Conservation (phyloP, 37 sponge, comb jelly and placozoan species). For the Lycopodina hypogea region DNA sequence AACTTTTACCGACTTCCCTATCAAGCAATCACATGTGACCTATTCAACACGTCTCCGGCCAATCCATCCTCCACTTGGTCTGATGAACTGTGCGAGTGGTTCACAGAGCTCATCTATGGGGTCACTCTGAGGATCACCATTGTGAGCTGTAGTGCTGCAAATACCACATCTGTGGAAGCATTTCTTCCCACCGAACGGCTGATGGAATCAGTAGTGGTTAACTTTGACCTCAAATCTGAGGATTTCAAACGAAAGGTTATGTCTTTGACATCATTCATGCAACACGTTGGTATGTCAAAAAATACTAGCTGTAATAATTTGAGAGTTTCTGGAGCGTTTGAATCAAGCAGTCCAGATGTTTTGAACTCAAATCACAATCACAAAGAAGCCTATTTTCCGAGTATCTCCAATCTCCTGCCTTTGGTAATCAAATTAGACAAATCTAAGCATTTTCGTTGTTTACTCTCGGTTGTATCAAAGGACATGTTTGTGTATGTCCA, state of each 20-base stretch:
- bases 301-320: background rate
- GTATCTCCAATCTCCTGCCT: background rate
- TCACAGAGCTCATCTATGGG: conserved; percentile 8
- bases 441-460: background rate
- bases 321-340: background rate
- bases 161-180: background rate
- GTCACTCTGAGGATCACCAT: background rate
- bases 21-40: conserved; percentile 31
- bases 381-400: background rate
- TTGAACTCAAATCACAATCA: too few species aligned
- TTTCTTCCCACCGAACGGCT: background rate
- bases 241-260: background rate
- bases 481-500: conserved; percentile 27
- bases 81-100: conserved; percentile 4
- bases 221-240: background rate
- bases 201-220: background rate
- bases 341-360: background rate
- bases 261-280: background rate
- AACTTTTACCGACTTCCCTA: conserved; percentile 11
- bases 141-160: background rate
- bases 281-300: background rate
- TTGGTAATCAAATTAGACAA: background rate
- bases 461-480: conserved; percentile 6
- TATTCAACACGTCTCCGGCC: background rate
- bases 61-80: background rate